Conservation (phyloP, 2,888 invertebrate genomes). For the Latheticus oryzae region DNA sequence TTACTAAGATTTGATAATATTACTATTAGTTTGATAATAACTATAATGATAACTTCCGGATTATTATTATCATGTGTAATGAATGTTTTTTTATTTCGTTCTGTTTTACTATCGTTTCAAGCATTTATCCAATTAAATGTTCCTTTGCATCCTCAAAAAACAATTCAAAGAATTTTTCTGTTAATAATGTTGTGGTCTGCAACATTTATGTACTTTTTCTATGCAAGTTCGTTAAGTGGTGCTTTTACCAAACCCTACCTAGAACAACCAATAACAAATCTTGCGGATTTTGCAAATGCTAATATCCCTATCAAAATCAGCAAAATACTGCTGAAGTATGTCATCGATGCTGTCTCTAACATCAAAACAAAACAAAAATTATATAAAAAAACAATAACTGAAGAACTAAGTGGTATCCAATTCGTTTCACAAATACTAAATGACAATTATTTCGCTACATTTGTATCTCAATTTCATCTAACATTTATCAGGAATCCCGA, state of each 20-base stretch:
- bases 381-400: no score
- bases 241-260: slow-evolving; percentile 10
- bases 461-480: no score
- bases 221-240: slow-evolving; percentile 6
- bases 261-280: slow-evolving; percentile 8
- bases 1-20: slow-evolving; percentile 4
- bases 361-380: no score
- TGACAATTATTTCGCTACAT: no score
- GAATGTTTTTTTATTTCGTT: not conserved
- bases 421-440: no score
- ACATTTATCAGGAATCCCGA: no score
- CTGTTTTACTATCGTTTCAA: not conserved
- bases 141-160: not conserved
- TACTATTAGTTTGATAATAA: no score
- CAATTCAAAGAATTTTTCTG: not conserved
- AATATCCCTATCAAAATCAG: not conserved
- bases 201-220: slow-evolving; percentile 1
- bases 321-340: no score
- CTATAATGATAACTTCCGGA: no score
- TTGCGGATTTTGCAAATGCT: not conserved
- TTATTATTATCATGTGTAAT: not conserved
- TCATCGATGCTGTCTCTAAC: no score
- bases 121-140: not conserved
- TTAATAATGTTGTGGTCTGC: not conserved
- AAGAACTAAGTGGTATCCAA: no score